phyloP scores from a whole-genome alignment of 2,113 vertebrate species.

The Nothobranchius kuhntae region DNA sequence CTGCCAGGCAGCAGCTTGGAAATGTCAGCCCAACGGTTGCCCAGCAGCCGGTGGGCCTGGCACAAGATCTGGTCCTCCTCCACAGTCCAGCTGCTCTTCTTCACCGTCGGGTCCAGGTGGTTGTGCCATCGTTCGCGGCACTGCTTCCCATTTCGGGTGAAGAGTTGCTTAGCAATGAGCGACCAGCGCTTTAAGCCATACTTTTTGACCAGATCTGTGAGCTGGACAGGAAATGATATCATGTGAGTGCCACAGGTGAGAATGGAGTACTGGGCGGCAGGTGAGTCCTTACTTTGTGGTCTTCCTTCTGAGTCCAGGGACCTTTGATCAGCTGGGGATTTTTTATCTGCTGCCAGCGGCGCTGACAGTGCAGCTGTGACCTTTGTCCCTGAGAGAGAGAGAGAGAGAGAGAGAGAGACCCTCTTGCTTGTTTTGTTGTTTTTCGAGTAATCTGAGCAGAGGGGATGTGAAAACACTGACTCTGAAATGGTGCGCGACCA shows the following conservation, averaged over 20 bases:
- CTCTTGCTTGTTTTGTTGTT: background rate
- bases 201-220: slow-evolving; percentile 89
- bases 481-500: slow-evolving; percentile 84
- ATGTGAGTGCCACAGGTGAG: background rate
- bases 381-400: slow-evolving; percentile 38
- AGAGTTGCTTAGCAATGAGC: slow-evolving; percentile 90
- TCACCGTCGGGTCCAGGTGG: slow-evolving; percentile 93
- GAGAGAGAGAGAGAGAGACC: slow-evolving; percentile 8
- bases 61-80: slow-evolving; percentile 92
- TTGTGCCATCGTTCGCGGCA: slow-evolving; percentile 98
- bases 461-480: slow-evolving; percentile 72
- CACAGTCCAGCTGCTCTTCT: slow-evolving; percentile 91
- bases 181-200: slow-evolving; percentile 94
- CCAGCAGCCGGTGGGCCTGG: slow-evolving; percentile 88
- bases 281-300: slow-evolving; percentile 84
- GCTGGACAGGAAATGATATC: slow-evolving; percentile 73
- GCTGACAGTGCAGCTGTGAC: slow-evolving; percentile 80
- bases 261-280: background rate
- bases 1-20: slow-evolving; percentile 94
- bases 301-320: slow-evolving; percentile 95
- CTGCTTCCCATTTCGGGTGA: slow-evolving; percentile 92
- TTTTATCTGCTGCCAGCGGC: slow-evolving; percentile 88
- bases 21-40: slow-evolving; percentile 96
- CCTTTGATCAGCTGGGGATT: slow-evolving; percentile 92
- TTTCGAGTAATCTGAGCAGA: background rate